Percentiles rank a stretch among this genome's conserved stretches.
These are phyloP conservation scores for Thalassophryne amazonica DNA, from an alignment of 2,797 vertebrate genomes.

Conservation along the genomic window DNA sequence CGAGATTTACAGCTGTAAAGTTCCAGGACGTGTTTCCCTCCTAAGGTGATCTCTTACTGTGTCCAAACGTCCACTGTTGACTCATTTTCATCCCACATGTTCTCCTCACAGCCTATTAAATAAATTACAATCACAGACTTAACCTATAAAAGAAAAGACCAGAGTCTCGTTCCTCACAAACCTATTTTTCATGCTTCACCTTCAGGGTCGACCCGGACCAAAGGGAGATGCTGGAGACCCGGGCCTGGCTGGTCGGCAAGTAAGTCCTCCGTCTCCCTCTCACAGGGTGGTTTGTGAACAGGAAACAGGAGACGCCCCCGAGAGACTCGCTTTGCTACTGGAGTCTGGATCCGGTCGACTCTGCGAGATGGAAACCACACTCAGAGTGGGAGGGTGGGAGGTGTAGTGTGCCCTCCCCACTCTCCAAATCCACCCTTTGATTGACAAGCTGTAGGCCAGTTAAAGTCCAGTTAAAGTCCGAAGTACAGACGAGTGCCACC, in stretches of 20 bases:
- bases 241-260: conserved; percentile 85
- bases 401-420: conserved; percentile 55
- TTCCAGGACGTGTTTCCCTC: conserved; percentile 27
- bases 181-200: conserved; percentile 18
- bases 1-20: conserved; percentile 33
- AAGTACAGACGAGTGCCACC: conserved; percentile 46
- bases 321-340: conserved; percentile 51
- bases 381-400: conserved; percentile 68
- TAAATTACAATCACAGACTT: conserved; percentile 34
- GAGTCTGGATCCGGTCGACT: conserved; percentile 59
- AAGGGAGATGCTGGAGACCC: conserved; percentile 94
- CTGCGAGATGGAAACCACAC: conserved; percentile 61
- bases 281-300: conserved; percentile 63
- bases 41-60: too few relatives aligned
- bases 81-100: conserved; percentile 42
- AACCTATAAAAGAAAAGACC: conserved; percentile 21
- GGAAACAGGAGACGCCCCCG: conserved; percentile 58
- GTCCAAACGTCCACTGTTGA: too few relatives aligned
- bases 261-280: conserved; percentile 75
- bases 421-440: conserved; percentile 42
- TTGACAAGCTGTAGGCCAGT: conserved; percentile 58
- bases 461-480: conserved; percentile 56
- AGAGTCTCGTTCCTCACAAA: background rate
- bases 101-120: conserved; percentile 42
- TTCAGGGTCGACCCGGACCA: conserved; percentile 91